Conservation (phyloP, 2,113 vertebrate genomes). For the Spheniscus mendiculus region DNA sequence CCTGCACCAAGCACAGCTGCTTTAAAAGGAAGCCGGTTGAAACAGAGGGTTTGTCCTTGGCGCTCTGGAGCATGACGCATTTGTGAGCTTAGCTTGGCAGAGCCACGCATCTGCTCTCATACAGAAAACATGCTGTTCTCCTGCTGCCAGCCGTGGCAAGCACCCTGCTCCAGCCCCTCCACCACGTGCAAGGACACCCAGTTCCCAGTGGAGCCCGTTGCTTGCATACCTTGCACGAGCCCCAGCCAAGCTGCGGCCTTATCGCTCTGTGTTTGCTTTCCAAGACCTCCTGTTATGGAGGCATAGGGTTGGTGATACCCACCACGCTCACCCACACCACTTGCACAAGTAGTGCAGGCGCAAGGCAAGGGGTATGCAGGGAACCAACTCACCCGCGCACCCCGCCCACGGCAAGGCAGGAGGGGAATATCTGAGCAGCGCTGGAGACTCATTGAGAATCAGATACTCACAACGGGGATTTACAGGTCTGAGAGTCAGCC, state of each 20-base stretch:
- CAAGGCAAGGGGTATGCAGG: not conserved
- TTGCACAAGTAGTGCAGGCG: not conserved
- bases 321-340: not conserved
- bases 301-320: not conserved
- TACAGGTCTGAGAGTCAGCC: not conserved
- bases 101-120: not conserved
- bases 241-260: not conserved
- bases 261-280: fast-evolving
- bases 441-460: not conserved
- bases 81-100: not conserved
- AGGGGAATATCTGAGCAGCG: not conserved
- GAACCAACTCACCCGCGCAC: not conserved
- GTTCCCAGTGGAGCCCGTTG: not conserved
- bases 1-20: not conserved
- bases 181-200: not conserved
- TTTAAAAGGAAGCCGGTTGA: not conserved
- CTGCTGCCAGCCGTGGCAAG: not conserved
- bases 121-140: fast-evolving
- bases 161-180: not conserved
- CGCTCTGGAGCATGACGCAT: fast-evolving
- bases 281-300: not conserved
- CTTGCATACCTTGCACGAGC: fast-evolving
- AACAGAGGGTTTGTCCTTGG: not conserved
- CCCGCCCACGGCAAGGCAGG: not conserved
- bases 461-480: not conserved